phyloP scores from a whole-genome alignment of 2,797 vertebrate genomes.

The Pseudotriccus pelzelni region DNA sequence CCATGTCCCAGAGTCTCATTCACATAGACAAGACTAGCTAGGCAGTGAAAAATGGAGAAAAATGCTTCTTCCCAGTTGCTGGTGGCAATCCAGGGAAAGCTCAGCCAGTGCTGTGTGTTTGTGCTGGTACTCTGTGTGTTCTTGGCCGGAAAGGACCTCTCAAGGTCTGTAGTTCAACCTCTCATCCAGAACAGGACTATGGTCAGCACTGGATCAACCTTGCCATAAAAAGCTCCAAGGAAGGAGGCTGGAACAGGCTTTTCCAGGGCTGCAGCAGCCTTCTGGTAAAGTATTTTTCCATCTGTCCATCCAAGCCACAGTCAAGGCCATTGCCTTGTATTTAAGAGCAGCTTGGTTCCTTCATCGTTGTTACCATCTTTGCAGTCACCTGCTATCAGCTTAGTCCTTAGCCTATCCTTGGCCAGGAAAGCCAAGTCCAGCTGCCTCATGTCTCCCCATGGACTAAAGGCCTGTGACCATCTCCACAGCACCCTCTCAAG shows the following conservation, averaged over 20 bases:
- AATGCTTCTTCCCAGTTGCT: not conserved
- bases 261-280: not conserved
- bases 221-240: not conserved
- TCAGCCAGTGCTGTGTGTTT: not conserved
- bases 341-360: not conserved
- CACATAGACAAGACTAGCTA: not conserved
- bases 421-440: not conserved
- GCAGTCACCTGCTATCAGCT: not conserved
- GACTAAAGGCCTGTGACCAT: not conserved
- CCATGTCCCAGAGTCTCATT: not conserved
- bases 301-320: not conserved
- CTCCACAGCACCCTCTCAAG: not conserved
- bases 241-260: not conserved
- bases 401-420: not conserved
- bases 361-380: not conserved
- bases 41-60: not conserved
- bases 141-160: not conserved
- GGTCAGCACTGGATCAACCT: not conserved
- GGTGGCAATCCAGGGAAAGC: not conserved
- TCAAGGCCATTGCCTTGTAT: not conserved
- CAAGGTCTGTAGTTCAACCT: not conserved
- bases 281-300: not conserved
- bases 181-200: not conserved
- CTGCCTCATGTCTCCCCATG: not conserved
- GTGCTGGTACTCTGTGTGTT: not conserved